Evolutionary conservation across 1,140 invertebrate species (phyloP).

Genomic region (Brachionus sp.): DNA sequence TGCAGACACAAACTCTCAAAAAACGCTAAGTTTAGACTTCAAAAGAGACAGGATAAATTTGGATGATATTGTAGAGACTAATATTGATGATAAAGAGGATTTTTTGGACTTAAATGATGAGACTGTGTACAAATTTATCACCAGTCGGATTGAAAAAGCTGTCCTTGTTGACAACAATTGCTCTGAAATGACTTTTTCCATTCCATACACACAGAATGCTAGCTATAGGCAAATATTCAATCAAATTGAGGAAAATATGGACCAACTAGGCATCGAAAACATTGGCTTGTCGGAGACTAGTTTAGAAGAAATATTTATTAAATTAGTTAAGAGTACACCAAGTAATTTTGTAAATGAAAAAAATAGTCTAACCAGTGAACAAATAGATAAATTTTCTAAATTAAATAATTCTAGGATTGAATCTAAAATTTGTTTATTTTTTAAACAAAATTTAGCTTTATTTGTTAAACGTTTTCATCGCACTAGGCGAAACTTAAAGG

Average conservation of each 20-base stretch:
- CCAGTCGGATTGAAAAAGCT: neutral
- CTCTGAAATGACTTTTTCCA: constrained; percentile 59
- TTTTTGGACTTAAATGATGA: neutral
- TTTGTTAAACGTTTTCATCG: constrained; percentile 63
- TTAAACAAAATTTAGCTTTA: constrained; percentile 61
- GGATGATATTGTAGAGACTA: neutral
- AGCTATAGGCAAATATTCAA: constrained; percentile 15
- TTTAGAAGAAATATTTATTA: constrained; percentile 64
- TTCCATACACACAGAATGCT: constrained; percentile 52
- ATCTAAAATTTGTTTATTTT: constrained; percentile 31
- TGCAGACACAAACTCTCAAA: neutral
- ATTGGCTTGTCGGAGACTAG: constrained; percentile 57
- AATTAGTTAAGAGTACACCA: neutral
- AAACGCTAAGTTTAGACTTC: neutral
- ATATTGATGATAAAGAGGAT: neutral
- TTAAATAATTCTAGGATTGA: neutral
- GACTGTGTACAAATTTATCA: neutral
- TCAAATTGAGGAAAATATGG: constrained; percentile 48
- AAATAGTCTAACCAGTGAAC: neutral
- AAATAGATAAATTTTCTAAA: neutral
- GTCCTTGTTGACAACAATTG: constrained; percentile 49
- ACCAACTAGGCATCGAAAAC: constrained; percentile 49
- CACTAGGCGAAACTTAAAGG: constrained; percentile 62
- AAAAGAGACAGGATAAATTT: neutral
- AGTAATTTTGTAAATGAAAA: neutral